phyloP scores from a whole-genome alignment of 1,140 invertebrate species.

The Neomicropteryx cornuta region DNA sequence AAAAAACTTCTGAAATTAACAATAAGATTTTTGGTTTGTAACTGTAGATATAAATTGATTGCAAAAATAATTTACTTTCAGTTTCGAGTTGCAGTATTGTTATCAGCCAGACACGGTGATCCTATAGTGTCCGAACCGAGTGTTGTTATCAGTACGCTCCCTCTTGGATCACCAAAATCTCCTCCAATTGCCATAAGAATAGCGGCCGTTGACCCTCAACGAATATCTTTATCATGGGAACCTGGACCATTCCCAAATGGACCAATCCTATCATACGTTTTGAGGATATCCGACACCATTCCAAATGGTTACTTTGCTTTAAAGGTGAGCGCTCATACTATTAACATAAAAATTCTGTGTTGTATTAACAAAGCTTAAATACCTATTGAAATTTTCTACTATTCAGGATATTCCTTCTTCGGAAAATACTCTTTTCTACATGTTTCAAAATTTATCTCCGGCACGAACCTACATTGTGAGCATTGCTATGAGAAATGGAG shows the following conservation, averaged over 20 bases:
- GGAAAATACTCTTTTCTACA: slow-evolving; percentile 55
- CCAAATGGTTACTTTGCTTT: slow-evolving; percentile 49
- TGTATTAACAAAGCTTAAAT: too few relatives aligned
- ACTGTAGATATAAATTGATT: too few relatives aligned
- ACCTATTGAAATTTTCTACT: too few relatives aligned
- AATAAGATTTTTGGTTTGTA: slow-evolving; percentile 14
- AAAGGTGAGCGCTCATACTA: slow-evolving; percentile 44
- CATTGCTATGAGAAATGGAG: slow-evolving; percentile 67
- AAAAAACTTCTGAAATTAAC: not conserved
- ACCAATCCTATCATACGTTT: slow-evolving; percentile 72
- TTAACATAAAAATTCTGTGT: too few relatives aligned
- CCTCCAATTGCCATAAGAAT: slow-evolving; percentile 60
- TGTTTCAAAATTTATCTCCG: slow-evolving; percentile 67
- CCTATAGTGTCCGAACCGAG: slow-evolving; percentile 70
- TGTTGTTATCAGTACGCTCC: slow-evolving; percentile 66
- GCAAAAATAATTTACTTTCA: slow-evolving; percentile 46
- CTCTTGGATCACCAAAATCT: slow-evolving; percentile 60
- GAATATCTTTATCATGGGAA: slow-evolving; percentile 79
- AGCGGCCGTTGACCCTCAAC: slow-evolving; percentile 68
- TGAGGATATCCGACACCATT: slow-evolving; percentile 50
- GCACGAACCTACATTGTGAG: slow-evolving; percentile 65
- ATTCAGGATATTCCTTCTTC: slow-evolving; percentile 60
- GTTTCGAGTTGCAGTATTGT: slow-evolving; percentile 70
- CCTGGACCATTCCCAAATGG: slow-evolving; percentile 79
- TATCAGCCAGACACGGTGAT: slow-evolving; percentile 52